Conservation (phyloP, 2,113 vertebrate genomes). For the Lamprologus speciosus region DNA sequence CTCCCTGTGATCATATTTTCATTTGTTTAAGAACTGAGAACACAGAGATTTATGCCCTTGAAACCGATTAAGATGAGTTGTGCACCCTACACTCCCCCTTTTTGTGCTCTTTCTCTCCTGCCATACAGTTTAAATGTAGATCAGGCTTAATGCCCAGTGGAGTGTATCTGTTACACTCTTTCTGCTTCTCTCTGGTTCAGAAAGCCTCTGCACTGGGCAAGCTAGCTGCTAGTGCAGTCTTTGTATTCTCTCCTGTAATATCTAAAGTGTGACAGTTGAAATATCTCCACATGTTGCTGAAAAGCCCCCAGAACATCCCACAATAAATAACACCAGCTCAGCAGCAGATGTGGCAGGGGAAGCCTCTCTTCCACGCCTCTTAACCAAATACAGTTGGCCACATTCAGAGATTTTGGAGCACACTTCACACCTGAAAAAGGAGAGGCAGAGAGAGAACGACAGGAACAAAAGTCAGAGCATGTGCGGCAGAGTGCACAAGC, state of each 20-base stretch:
- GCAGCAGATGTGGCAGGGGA: constrained; percentile 54
- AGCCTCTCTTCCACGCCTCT: constrained; percentile 56
- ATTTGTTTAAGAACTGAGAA: constrained; percentile 64
- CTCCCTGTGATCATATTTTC: constrained; percentile 69
- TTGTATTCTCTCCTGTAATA: constrained; percentile 12
- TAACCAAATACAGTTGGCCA: constrained; percentile 50
- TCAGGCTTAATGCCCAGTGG: constrained; percentile 2
- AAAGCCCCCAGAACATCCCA: constrained; percentile 50
- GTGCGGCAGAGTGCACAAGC: constrained; percentile 28
- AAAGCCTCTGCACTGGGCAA: not conserved
- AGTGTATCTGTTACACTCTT: not conserved
- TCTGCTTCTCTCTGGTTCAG: not conserved
- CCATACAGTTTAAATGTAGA: constrained; percentile 11
- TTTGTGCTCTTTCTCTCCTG: not conserved
- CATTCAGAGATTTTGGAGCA: constrained; percentile 20
- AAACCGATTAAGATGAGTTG: constrained; percentile 61
- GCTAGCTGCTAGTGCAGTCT: not conserved
- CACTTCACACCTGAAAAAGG: not conserved
- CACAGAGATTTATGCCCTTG: constrained; percentile 53
- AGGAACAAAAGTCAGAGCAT: constrained; percentile 2
- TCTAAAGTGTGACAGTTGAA: constrained; percentile 58
- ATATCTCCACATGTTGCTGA: constrained; percentile 53
- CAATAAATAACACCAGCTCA: constrained; percentile 56
- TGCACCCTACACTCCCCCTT: not conserved
- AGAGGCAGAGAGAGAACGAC: not conserved